Evolutionary conservation across 2,888 invertebrate genomes (phyloP), one percentile per base, ranked within the genome.

Genomic region (Athripsodes cinereus): DNA sequence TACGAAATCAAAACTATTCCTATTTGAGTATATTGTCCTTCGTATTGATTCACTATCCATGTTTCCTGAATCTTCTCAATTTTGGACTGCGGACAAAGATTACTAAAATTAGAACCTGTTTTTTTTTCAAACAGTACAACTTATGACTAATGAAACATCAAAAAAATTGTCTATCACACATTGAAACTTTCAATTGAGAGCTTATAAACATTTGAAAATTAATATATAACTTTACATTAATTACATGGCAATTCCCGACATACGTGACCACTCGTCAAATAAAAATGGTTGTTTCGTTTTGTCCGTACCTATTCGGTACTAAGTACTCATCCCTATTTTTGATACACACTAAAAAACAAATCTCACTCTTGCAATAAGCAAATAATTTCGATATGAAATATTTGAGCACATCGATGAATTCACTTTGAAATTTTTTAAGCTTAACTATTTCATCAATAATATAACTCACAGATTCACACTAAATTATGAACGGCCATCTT

Each of bases 241-340:
- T n/a, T 16, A 8, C 40, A 8, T 40, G 16, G 26, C 26, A 26
- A 3, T n/a, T n/a, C 40, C 40, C 69, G 71, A 73, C 67, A 70
- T 78, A 78, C 78, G 78, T 78, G 78, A 78, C 78, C 76, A 72
- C 68, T 72, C 71, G 73, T 73, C 75, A 73, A 74, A 74, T 73
- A 74, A 76, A 74, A 78, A 78, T 78, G 78, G 78, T 78, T 54
- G 58, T 54, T 40, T 16, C 40, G 40, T 8, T 40, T 8, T 40
- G 40, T 13, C 3, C 26, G 5, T 40, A 40, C 40, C 40, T 40
- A 40, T 3, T 40, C 40, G 2, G 40, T 26, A 10, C 2, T 40
- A 40, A n/a, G 8, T 40, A 40, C n/a, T 40, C 40, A 40, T 40
- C 13, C 40, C 40, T 3, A 40, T 31, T 31, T 31, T 11, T 6